A percentile compares a stretch with the other conserved stretches of the same genome.
Evolutionary conservation across 92 coral and sea anemone genomes (phyloP).

Genomic region (Zoanthus sansibaricus): DNA sequence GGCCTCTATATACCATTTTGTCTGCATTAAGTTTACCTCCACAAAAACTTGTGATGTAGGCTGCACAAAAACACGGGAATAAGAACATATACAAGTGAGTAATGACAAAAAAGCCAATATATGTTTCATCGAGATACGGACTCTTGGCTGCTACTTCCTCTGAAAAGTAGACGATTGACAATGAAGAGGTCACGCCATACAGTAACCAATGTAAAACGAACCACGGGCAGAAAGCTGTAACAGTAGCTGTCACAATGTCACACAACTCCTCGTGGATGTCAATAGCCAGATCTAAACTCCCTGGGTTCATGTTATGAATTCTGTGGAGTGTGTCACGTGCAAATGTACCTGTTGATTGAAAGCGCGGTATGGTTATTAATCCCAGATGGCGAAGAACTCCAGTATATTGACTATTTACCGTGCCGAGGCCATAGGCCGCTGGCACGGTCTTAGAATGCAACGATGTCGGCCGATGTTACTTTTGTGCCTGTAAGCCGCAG

Average conservation of each 20-base stretch:
- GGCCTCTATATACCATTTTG: not conserved
- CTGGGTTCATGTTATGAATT: conserved; percentile 25
- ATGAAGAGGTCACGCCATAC: conserved; percentile 66
- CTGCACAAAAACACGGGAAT: conserved; percentile 83
- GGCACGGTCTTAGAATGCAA: too few relatives aligned
- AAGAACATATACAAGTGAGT: conserved; percentile 71
- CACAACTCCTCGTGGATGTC: conserved; percentile 73
- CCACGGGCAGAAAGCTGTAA: conserved; percentile 80
- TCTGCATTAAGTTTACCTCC: conserved; percentile 58
- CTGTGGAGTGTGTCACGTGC: conserved; percentile 52
- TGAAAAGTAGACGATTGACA: conserved; percentile 72
- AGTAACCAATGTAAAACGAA: conserved; percentile 77
- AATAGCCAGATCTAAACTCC: conserved; percentile 51
- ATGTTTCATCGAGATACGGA: conserved; percentile 47
- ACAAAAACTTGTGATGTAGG: conserved; percentile 77
- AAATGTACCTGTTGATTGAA: conserved; percentile 41
- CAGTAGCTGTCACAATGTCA: conserved; percentile 69
- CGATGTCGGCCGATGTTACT: too few relatives aligned
- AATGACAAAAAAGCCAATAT: conserved; percentile 61
- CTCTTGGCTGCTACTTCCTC: conserved; percentile 57
- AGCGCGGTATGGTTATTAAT: too few relatives aligned
- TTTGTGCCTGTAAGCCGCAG: too few relatives aligned
- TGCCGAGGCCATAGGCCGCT: too few relatives aligned
- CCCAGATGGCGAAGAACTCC: too few relatives aligned
- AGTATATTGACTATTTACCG: too few relatives aligned